These are phyloP conservation scores for Propithecus perrieri DNA, from an alignment of 2,797 vertebrate genomes.

Conservation along the genomic window DNA sequence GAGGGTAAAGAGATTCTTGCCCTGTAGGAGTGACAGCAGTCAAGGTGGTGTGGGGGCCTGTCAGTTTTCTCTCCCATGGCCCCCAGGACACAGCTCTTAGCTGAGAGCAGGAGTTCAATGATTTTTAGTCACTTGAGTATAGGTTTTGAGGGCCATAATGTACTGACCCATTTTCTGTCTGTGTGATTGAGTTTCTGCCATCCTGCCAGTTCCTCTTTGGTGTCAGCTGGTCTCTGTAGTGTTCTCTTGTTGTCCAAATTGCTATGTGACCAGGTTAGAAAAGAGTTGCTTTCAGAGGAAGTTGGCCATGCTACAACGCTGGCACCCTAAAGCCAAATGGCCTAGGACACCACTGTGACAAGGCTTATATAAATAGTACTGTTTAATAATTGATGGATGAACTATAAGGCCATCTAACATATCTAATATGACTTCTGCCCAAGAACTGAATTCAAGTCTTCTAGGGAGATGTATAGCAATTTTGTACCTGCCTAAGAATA, in stretches of 20 bases:
- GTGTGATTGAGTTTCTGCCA: slow-evolving; percentile 69
- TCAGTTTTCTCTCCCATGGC: not conserved
- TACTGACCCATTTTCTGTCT: slow-evolving; percentile 72
- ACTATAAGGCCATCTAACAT: not conserved
- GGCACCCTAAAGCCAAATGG: slow-evolving; percentile 23
- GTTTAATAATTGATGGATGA: not conserved
- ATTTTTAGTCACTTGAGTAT: slow-evolving; percentile 39
- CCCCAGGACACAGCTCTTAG: slow-evolving; percentile 13
- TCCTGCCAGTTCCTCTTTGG: slow-evolving; percentile 65
- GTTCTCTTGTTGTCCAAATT: slow-evolving; percentile 62
- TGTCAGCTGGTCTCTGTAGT: slow-evolving; percentile 58
- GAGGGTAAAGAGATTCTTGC: not conserved
- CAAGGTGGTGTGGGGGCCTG: not conserved
- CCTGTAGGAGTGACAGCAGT: not conserved
- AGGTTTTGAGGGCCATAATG: slow-evolving; percentile 53
- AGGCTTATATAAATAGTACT: slow-evolving; percentile 39
- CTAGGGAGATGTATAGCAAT: not conserved
- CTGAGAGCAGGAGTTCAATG: not conserved
- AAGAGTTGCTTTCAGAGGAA: slow-evolving; percentile 68
- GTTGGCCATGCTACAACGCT: slow-evolving; percentile 53
- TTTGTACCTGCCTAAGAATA: not conserved
- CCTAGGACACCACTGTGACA: not conserved
- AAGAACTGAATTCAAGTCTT: slow-evolving; percentile 41
- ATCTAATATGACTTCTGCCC: not conserved
- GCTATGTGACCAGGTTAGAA: slow-evolving; percentile 69